phyloP scores from a whole-genome alignment of 2,113 vertebrate genomes.

The Ursus arctos region DNA sequence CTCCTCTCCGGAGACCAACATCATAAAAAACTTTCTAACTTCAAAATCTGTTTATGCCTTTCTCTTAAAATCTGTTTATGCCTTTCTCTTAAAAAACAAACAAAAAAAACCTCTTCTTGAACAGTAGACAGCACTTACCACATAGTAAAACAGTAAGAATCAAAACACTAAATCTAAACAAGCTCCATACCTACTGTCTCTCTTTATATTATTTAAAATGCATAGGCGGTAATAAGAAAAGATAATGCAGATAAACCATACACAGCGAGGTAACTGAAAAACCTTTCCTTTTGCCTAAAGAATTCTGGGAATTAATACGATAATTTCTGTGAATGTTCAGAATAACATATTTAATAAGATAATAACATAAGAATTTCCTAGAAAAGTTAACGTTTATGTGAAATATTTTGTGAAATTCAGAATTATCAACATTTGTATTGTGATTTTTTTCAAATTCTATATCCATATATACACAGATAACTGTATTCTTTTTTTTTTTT shows the following conservation, averaged over 20 bases:
- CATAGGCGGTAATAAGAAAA: neutral
- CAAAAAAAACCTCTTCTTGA: constrained; percentile 46
- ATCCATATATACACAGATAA: neutral
- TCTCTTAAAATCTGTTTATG: neutral
- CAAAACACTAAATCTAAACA: constrained; percentile 28
- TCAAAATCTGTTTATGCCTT: constrained; percentile 48
- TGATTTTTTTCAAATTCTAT: neutral
- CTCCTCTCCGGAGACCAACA: constrained; percentile 62
- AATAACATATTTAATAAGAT: neutral
- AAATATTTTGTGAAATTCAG: neutral
- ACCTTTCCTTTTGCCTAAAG: constrained; percentile 37
- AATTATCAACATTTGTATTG: neutral
- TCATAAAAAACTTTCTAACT: constrained; percentile 42
- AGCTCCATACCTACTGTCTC: neutral
- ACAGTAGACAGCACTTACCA: neutral
- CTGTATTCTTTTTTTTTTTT: no score
- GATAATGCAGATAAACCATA: neutral
- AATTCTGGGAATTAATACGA: constrained; percentile 23
- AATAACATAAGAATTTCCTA: neutral
- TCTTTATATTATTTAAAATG: constrained; percentile 44
- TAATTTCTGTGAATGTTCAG: constrained; percentile 18
- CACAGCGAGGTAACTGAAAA: neutral
- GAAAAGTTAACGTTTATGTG: neutral
- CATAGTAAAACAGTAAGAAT: constrained; percentile 37
- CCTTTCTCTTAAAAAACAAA: no score